phyloP scores from a whole-genome alignment of 2,113 vertebrate species.

The Bostrychus sinensis region DNA sequence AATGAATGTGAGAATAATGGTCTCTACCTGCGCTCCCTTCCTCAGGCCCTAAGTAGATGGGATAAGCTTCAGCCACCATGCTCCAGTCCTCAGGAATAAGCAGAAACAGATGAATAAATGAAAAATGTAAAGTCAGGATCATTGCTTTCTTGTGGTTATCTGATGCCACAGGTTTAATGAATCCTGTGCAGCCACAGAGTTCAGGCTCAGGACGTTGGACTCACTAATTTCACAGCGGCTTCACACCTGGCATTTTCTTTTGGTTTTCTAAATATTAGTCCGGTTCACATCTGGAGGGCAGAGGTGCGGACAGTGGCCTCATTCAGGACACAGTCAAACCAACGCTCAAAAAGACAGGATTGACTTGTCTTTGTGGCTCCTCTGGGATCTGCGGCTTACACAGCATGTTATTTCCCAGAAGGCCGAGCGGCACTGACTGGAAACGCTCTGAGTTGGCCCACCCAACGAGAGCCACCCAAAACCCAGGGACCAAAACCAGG shows the following conservation, averaged over 20 bases:
- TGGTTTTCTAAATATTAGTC: slow-evolving; percentile 40
- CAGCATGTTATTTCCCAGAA: slow-evolving; percentile 65
- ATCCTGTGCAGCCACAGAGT: too few relatives aligned
- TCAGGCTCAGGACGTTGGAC: background rate
- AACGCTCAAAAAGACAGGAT: background rate
- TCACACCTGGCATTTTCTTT: slow-evolving; percentile 37
- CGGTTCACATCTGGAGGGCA: slow-evolving; percentile 41
- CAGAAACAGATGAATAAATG: too few relatives aligned
- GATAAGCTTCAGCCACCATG: too few relatives aligned
- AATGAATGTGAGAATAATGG: too few relatives aligned
- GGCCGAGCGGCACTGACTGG: slow-evolving; percentile 59
- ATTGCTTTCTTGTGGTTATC: too few relatives aligned
- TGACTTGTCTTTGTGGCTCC: slow-evolving; percentile 32
- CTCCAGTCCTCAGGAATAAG: too few relatives aligned
- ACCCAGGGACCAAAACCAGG: slow-evolving; percentile 39
- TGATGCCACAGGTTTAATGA: too few relatives aligned
- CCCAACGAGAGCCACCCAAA: slow-evolving; percentile 67
- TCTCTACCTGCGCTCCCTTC: too few relatives aligned
- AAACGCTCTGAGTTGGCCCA: slow-evolving; percentile 59
- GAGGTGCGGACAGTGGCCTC: slow-evolving; percentile 54
- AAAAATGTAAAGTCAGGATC: too few relatives aligned
- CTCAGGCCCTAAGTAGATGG: too few relatives aligned
- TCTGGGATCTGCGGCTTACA: slow-evolving; percentile 49
- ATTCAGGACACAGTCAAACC: slow-evolving; percentile 45
- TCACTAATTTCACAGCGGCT: slow-evolving; percentile 17